Conservation (phyloP, 2,113 vertebrate species). For the Ceuthmochares aereus region DNA sequence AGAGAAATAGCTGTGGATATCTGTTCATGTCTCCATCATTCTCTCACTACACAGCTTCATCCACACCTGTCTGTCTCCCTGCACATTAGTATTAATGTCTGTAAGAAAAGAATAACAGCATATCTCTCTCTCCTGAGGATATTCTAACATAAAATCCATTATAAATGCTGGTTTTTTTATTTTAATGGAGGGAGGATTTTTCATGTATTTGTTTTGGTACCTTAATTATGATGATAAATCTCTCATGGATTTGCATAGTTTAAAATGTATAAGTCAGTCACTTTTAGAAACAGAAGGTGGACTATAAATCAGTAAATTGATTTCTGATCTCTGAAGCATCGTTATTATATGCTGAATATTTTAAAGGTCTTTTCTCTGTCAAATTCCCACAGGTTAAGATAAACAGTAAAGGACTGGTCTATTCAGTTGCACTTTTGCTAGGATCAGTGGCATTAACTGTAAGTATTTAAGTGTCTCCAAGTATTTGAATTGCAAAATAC, state of each 20-base stretch:
- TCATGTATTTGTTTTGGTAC: neutral
- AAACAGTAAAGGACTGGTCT: constrained; percentile 93
- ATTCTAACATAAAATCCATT: neutral
- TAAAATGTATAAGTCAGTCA: neutral
- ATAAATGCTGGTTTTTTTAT: neutral
- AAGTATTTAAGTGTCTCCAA: constrained; percentile 68
- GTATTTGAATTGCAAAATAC: neutral
- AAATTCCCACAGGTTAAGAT: constrained; percentile 86
- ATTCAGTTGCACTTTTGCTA: constrained; percentile 92
- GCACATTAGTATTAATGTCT: neutral
- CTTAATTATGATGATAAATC: neutral
- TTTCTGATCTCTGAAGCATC: neutral
- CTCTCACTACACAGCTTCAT: neutral
- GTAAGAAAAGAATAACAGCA: neutral
- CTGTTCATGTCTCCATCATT: neutral
- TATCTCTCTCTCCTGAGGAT: neutral
- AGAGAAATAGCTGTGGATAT: neutral
- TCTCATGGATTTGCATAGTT: neutral
- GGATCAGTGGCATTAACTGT: constrained; percentile 95
- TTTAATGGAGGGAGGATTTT: neutral
- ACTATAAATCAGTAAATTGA: neutral
- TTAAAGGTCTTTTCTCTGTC: neutral
- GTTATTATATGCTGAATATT: neutral
- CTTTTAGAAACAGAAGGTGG: neutral
- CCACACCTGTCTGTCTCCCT: neutral